These are phyloP conservation scores for Spisula subtruncata DNA, from an alignment of 2,888 invertebrate species.

Conservation along the genomic window DNA sequence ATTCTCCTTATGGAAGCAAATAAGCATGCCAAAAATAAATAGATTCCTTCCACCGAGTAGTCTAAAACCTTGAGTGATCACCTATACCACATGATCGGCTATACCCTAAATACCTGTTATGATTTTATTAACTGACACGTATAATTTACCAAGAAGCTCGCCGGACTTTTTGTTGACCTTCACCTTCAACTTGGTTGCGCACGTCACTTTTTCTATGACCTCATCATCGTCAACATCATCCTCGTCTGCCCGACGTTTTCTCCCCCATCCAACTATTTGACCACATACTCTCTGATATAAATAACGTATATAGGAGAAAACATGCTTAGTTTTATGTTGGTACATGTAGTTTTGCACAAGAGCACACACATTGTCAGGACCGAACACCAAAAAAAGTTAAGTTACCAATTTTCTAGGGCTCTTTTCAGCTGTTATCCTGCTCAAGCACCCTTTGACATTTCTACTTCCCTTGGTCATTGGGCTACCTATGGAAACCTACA, in stretches of 20 bases:
- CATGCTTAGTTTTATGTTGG: not conserved
- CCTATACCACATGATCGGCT: too few relatives aligned
- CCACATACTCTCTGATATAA: constrained; percentile 62
- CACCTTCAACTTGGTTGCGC: constrained; percentile 63
- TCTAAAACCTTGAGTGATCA: too few relatives aligned
- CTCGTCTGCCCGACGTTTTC: constrained; percentile 47
- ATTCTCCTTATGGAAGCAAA: too few relatives aligned
- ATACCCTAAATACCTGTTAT: not conserved
- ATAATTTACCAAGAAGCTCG: constrained; percentile 12
- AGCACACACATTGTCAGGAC: too few relatives aligned
- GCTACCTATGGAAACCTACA: too few relatives aligned
- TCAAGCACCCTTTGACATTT: too few relatives aligned
- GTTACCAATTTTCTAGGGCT: too few relatives aligned
- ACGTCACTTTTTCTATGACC: constrained; percentile 60
- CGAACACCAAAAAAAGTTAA: too few relatives aligned
- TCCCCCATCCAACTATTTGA: constrained; percentile 61
- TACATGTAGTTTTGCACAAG: not conserved
- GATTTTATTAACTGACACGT: not conserved
- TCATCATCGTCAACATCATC: constrained; percentile 56
- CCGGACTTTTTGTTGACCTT: constrained; percentile 25
- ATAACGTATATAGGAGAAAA: not conserved
- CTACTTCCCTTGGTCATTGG: too few relatives aligned
- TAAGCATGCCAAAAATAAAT: too few relatives aligned
- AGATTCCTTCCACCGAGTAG: too few relatives aligned
- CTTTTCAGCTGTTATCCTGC: too few relatives aligned